Evolutionary conservation across 2,113 vertebrate genomes (phyloP), one percentile per base, ranked within the genome.

Genomic region (Microtus pennsylvanicus): DNA sequence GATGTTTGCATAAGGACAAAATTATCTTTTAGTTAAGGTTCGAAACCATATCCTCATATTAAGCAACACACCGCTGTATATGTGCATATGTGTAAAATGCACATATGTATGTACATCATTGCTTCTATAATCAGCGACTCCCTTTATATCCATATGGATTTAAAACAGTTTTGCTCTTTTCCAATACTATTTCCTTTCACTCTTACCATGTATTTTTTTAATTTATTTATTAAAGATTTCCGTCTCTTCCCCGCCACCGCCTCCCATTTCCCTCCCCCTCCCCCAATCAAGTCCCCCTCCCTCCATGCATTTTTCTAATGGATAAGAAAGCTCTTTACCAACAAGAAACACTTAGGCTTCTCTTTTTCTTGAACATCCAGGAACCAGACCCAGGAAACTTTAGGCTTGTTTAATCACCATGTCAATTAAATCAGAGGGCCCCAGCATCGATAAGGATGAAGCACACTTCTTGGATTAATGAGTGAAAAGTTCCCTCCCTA

Each of bases 61-160:
- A 50, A 82, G 5, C 6, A 72, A 75, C 12, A 22, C 17, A 38
- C 33, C 21, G 42, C 26, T 72, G 1, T 12, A 11, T 17, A 19
- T 16, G 16, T 26, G 4, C 7, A 21, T 26, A 11, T 70, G 10
- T 16, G 42, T 35, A 47, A 33, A 1, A 28, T 4, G 9, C 26
- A 12, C 6, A 30, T 17, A 21, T 50, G 10, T 12, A n/a, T 50
- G n/a, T 50, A 22, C 24, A 47, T 21, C 19, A 52, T 61, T 74
- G 7, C 65, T 89, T 67, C 78, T 33, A 87, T 21, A 87, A 42
- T 55, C 38, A 93, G 67, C 75, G 47, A 26, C 1, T 50, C 58
- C 80, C 30, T 69, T 94, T 80, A 63, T 83, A 80, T 47, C 65
- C 38, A 69, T 63, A 55, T 87, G 9, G 61, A 74, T 97, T 95